These are phyloP conservation scores for Meiosimyza platycephala DNA, from an alignment of 2,888 invertebrate species.

Conservation along the genomic window DNA sequence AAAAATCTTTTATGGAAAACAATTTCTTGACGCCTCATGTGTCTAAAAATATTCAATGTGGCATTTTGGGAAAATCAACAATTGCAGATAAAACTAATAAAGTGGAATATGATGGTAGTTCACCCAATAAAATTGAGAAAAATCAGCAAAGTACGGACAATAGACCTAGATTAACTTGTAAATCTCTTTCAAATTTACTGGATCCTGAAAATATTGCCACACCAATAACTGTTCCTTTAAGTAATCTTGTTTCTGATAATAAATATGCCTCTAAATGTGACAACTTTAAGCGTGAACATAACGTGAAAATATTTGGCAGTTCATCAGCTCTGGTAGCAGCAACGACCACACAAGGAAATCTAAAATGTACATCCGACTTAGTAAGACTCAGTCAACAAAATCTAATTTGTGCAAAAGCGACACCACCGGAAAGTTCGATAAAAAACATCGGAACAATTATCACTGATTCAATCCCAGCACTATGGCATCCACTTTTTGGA, in stretches of 20 bases:
- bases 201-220: slow-evolving; percentile 66
- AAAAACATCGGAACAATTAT: slow-evolving; percentile 70
- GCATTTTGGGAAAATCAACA: background rate
- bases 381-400: too few species aligned
- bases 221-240: slow-evolving; percentile 8
- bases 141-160: slow-evolving; percentile 68
- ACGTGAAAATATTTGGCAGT: slow-evolving; percentile 55
- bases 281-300: slow-evolving; percentile 2
- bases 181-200: slow-evolving; percentile 73
- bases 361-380: too few species aligned
- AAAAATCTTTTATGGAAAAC: slow-evolving; percentile 4
- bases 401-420: slow-evolving; percentile 53
- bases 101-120: background rate
- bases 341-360: too few species aligned
- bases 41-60: background rate
- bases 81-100: background rate
- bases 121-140: slow-evolving; percentile 2
- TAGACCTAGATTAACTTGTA: slow-evolving; percentile 73
- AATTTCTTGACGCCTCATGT: background rate
- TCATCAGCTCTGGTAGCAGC: too few species aligned
- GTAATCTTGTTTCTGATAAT: background rate
- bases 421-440: slow-evolving; percentile 62
- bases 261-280: background rate
- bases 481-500: slow-evolving; percentile 89
- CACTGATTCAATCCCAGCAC: slow-evolving; percentile 74